Percentiles rank a stretch among this genome's conserved stretches.
phyloP scores from a whole-genome alignment of 2,797 vertebrate species.

The Amblyopsis hoosieri region DNA sequence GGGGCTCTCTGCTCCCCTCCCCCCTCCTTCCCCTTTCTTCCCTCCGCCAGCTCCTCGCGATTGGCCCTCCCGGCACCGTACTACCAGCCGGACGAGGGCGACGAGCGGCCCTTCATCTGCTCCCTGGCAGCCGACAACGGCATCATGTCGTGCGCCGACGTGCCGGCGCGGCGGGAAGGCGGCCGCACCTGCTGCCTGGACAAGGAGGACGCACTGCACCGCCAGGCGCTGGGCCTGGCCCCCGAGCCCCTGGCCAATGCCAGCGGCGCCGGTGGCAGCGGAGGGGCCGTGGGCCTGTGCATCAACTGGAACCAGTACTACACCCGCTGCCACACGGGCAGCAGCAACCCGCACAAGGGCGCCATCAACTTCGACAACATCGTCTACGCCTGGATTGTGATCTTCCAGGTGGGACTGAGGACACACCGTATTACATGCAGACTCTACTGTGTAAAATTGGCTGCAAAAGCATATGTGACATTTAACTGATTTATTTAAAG shows the following conservation, averaged over 20 bases:
- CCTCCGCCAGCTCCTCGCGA: conserved; percentile 82
- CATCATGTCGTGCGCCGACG: conserved; percentile 94
- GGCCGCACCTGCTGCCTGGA: conserved; percentile 94
- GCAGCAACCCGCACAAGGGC: conserved; percentile 92
- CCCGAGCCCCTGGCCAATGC: conserved; percentile 84
- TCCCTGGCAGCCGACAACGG: conserved; percentile 94
- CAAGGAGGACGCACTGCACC: conserved; percentile 88
- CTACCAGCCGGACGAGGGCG: conserved; percentile 92
- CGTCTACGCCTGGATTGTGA: conserved; percentile 97
- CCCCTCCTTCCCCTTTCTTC: not conserved
- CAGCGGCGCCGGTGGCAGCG: conserved; percentile 68
- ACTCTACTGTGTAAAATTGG: too few relatives aligned
- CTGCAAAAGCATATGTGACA: too few relatives aligned
- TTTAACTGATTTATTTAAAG: too few relatives aligned
- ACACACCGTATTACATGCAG: not conserved
- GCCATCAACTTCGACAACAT: conserved; percentile 99
- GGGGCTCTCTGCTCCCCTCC: not conserved
- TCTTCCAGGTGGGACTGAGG: conserved; percentile 79
- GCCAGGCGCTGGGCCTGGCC: conserved; percentile 78
- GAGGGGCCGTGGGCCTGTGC: conserved; percentile 82
- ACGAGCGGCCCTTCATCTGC: conserved; percentile 97
- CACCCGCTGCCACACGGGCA: conserved; percentile 90
- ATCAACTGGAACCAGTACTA: conserved; percentile 99
- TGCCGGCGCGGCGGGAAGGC: conserved; percentile 87
- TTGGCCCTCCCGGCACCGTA: conserved; percentile 87